Base-by-base conservation (phyloP, 2,888 invertebrate genomes). In the Tiphia femorata region DNA sequence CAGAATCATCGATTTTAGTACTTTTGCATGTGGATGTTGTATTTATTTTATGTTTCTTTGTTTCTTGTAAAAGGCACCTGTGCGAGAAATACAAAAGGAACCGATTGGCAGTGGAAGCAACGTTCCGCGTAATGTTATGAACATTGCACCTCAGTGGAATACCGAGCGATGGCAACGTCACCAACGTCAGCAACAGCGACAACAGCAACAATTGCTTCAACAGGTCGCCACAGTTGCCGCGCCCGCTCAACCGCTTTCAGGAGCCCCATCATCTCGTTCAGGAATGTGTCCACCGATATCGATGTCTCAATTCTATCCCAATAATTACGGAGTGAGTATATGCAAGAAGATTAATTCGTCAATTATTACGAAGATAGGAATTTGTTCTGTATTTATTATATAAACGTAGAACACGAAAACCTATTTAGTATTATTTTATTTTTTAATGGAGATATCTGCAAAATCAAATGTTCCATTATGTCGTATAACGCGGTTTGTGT, bases 321-420 rank as follows among this genome's bases (percentile, higher is more conserved):
- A 64, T 25, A 75, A 74, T 58, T 77, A 77, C 46, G 19, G 68
- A 6, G 78, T 79, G 62, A 73, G 73, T 41, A 35, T 23, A 17
- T 25, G 1, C 17, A 2, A 38, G 4, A n/a, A 17, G 8, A 10
- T 17, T 3, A n/a, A 20, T 33, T 25, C 53, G 19, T 17, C 10
- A 14, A 29, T 38, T 17, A 33, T 23, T 19, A 27, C n/a, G n/a
- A 33, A n/a, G n/a, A n/a, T n/a, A n/a, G n/a, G n/a, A n/a, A n/a
- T n/a, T n/a, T n/a, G n/a, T n/a, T n/a, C n/a, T n/a, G n/a, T n/a
- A n/a, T n/a, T n/a, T n/a, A n/a, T n/a, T n/a, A n/a, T n/a, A n/a
- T n/a, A n/a, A n/a, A n/a, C n/a, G n/a, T n/a, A n/a, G n/a, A n/a
- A n/a, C n/a, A n/a, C n/a, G n/a, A n/a, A n/a, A n/a, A n/a, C n/a